A percentile compares a stretch with the other conserved stretches of the same genome.
Evolutionary conservation across 2,888 invertebrate genomes (phyloP).

Genomic region (Tetranychus truncatus): DNA sequence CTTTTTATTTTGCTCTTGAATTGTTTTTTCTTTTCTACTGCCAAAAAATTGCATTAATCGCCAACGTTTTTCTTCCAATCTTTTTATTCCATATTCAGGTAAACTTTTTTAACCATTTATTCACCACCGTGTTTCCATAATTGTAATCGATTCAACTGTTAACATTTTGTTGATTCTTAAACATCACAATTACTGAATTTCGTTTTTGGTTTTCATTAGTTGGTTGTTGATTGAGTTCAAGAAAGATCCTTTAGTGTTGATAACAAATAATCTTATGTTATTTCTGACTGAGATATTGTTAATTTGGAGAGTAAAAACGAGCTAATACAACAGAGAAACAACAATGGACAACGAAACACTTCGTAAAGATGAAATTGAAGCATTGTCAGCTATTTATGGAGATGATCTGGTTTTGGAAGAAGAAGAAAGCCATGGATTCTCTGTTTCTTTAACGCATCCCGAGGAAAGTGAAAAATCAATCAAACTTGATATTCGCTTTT

Average conservation of each 20-base stretch:
- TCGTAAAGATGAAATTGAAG: slow-evolving; percentile 44
- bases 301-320: neutral
- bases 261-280: too few relatives aligned
- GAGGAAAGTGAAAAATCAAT: slow-evolving; percentile 30
- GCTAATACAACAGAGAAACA: neutral
- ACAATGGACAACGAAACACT: slow-evolving; percentile 16
- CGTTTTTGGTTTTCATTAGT: too few relatives aligned
- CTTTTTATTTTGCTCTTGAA: too few relatives aligned
- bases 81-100: neutral
- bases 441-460: slow-evolving; percentile 35
- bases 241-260: too few relatives aligned
- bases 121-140: too few relatives aligned
- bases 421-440: slow-evolving; percentile 41
- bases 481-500: slow-evolving; percentile 45
- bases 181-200: too few relatives aligned
- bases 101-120: too few relatives aligned
- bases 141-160: too few relatives aligned
- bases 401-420: slow-evolving; percentile 45
- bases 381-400: slow-evolving; percentile 50
- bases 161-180: too few relatives aligned
- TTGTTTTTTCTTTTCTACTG: neutral
- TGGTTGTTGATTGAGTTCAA: too few relatives aligned
- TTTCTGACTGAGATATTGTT: too few relatives aligned
- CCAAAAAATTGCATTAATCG: neutral
- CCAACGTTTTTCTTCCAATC: neutral